A percentile compares a stretch with the other conserved stretches of the same genome.
Conservation (phyloP, 2,888 invertebrate species). For the Drosophila dives region DNA sequence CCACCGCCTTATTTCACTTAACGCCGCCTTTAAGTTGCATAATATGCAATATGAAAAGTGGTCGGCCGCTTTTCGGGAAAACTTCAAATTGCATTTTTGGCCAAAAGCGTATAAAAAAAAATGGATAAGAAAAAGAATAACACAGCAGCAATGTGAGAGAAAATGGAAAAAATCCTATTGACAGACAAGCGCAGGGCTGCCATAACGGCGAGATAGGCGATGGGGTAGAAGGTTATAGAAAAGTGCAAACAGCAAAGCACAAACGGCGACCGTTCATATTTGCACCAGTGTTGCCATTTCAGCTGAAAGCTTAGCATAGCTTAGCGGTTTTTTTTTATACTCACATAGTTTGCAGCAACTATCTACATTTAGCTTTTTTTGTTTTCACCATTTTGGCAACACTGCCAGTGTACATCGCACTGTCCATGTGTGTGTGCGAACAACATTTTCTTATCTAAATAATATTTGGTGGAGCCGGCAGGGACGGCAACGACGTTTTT, state of each 20-base stretch:
- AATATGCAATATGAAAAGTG: conserved; percentile 49
- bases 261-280: conserved; percentile 41
- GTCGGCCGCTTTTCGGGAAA: conserved; percentile 48
- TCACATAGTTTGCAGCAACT: not conserved
- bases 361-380: conserved; percentile 2
- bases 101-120: conserved; percentile 34
- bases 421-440: conserved; percentile 28
- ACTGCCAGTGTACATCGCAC: not conserved
- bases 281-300: conserved; percentile 8
- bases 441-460: conserved; percentile 79
- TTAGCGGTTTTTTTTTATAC: not conserved
- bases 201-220: conserved; percentile 9
- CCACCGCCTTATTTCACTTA: not conserved
- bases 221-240: not conserved
- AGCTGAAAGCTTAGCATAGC: not conserved
- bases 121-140: conserved; percentile 27
- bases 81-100: conserved; percentile 75
- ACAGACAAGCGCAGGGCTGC: conserved; percentile 35
- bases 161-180: conserved; percentile 53
- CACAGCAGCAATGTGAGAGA: conserved; percentile 41
- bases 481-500: conserved; percentile 58
- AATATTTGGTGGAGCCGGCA: conserved; percentile 66
- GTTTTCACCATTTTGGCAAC: not conserved
- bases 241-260: conserved; percentile 50
- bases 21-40: conserved; percentile 35